Conservation (phyloP, 2,888 invertebrate species). For the Dasypogon diadema region DNA sequence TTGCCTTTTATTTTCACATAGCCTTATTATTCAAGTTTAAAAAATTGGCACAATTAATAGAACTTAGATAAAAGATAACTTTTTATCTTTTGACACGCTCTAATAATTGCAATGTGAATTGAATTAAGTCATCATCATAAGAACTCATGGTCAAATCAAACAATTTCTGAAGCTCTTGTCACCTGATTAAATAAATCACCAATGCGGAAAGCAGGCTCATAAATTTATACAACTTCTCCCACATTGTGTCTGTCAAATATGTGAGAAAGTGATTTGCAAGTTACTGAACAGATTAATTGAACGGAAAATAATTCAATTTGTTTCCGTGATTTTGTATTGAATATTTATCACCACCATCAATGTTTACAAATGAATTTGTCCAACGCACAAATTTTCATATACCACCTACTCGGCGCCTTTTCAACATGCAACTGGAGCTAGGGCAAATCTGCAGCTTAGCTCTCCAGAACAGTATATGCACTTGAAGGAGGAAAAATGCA, state of each 20-base stretch:
- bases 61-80: no score
- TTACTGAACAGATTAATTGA: background rate
- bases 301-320: slow-evolving; percentile 44
- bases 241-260: background rate
- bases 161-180: background rate
- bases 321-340: slow-evolving; percentile 21
- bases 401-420: background rate
- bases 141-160: no score
- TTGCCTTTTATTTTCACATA: no score
- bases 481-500: slow-evolving; percentile 20
- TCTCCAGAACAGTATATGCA: background rate
- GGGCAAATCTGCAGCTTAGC: background rate
- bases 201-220: background rate
- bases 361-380: background rate
- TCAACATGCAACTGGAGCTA: slow-evolving; percentile 7
- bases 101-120: no score
- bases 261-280: slow-evolving; percentile 1
- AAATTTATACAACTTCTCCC: background rate
- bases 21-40: no score
- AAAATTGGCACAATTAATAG: no score
- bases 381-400: background rate
- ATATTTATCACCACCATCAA: slow-evolving; percentile 19
- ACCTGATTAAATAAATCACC: background rate
- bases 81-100: no score
- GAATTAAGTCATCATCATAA: no score